phyloP scores from a whole-genome alignment of 2,888 invertebrate genomes.

The Pristionchus japonicus region DNA sequence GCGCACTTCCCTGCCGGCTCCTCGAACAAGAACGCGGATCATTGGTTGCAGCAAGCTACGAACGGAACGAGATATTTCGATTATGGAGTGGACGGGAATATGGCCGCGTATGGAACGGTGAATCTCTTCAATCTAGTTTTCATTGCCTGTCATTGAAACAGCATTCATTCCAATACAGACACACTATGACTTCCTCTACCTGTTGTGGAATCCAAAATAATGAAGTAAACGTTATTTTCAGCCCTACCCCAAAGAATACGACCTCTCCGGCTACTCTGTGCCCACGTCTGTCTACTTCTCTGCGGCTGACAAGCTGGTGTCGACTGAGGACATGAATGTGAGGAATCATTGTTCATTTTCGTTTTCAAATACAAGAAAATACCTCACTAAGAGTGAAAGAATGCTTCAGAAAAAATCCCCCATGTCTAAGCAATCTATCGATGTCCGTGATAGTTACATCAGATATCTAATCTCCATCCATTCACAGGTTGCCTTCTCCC shows the following conservation, averaged over 20 bases:
- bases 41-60: background rate
- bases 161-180: no score
- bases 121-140: no score
- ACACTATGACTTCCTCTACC: no score
- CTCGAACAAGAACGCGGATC: background rate
- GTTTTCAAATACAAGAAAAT: no score
- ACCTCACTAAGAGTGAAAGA: no score
- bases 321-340: background rate
- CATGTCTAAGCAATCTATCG: no score
- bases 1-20: background rate
- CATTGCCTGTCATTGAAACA: no score
- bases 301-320: background rate
- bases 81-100: background rate
- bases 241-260: background rate
- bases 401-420: no score
- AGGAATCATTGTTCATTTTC: background rate
- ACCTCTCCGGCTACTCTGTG: background rate
- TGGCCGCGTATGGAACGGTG: slow-evolving; percentile 9
- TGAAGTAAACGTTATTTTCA: background rate
- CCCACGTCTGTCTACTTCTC: background rate
- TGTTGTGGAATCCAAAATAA: no score
- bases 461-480: no score
- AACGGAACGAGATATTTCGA: background rate
- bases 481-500: background rate
- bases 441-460: no score